Conservation (phyloP, 1,140 invertebrate genomes). For the Zeugodacus cucurbitae region DNA sequence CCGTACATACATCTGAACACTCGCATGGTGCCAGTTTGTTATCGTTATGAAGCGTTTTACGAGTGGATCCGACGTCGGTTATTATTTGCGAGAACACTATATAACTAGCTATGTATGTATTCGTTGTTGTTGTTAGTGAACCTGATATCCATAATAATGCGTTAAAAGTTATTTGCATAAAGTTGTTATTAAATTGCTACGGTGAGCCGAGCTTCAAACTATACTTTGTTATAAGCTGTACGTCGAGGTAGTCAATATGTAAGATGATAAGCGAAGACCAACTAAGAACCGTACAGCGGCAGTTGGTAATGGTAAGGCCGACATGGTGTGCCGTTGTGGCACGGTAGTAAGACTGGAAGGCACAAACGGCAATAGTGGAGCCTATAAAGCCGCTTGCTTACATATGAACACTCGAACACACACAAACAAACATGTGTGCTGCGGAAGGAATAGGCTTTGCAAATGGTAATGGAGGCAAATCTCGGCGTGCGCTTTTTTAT, state of each 20-base stretch:
- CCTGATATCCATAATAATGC: conserved; percentile 19
- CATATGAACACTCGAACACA: background rate
- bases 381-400: background rate
- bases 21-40: background rate
- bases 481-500: background rate
- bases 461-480: background rate
- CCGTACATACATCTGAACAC: too few species aligned
- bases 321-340: background rate
- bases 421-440: background rate
- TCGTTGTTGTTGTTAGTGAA: background rate
- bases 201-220: background rate
- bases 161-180: conserved; percentile 37
- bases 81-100: background rate
- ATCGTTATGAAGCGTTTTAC: background rate
- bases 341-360: background rate
- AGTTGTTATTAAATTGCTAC: conserved; percentile 16
- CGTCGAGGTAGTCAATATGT: background rate
- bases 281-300: background rate
- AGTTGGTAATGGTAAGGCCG: background rate
- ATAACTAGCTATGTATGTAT: background rate
- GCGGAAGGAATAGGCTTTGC: background rate
- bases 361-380: background rate
- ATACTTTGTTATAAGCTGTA: background rate
- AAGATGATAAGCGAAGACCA: background rate
- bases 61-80: background rate